phyloP scores from a whole-genome alignment of 2,113 vertebrate species.

The Platysternon megacephalum region DNA sequence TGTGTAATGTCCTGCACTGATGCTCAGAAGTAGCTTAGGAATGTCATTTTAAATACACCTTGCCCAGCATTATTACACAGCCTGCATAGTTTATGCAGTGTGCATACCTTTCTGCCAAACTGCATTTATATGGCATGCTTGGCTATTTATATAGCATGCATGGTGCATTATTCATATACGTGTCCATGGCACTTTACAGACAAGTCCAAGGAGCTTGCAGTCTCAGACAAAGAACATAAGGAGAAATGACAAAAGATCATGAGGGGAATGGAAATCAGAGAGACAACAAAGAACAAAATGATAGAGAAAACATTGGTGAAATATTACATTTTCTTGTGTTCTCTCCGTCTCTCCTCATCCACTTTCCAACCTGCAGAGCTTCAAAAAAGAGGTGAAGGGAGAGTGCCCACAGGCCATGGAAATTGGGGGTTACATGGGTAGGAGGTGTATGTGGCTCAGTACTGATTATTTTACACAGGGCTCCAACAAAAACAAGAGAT shows the following conservation, averaged over 20 bases:
- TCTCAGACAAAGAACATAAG: not conserved
- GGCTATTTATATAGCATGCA: not conserved
- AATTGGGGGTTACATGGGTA: not conserved
- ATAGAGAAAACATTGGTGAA: not conserved
- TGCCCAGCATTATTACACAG: not conserved
- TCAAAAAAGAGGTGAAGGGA: not conserved
- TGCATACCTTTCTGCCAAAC: accelerated
- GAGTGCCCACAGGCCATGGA: not conserved
- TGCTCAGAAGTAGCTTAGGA: not conserved
- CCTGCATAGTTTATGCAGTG: accelerated
- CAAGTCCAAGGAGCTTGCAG: not conserved
- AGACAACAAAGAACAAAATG: not conserved
- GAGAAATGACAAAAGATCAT: not conserved
- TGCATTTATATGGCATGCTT: accelerated
- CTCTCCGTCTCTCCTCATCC: not conserved
- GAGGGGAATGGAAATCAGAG: not conserved
- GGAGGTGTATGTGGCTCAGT: not conserved
- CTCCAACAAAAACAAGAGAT: not conserved
- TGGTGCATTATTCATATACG: accelerated
- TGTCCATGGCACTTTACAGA: not conserved
- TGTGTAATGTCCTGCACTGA: accelerated
- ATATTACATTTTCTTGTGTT: conserved; percentile 5
- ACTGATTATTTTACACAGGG: not conserved
- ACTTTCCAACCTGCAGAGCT: conserved; percentile 4
- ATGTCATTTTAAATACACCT: accelerated